Evolutionary conservation across 2,888 invertebrate species (phyloP), one percentile per base, ranked within the genome.

Genomic region (Aphelenchoides bicaudatus): DNA sequence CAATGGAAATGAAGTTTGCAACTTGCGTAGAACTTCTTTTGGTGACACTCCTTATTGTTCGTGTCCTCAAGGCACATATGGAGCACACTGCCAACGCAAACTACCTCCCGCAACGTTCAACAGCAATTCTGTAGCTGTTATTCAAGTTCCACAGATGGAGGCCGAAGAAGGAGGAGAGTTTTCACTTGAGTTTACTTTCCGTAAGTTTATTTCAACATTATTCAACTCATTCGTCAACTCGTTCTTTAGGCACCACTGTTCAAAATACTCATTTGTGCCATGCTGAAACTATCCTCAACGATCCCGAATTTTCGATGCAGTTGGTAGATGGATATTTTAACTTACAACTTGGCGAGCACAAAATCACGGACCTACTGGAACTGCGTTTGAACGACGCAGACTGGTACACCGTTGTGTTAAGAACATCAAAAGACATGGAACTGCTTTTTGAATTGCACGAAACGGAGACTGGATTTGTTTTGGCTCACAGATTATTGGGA

Each of bases 221-320:
- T n/a, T n/a, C n/a, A n/a, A n/a, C n/a, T n/a, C n/a, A n/a, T n/a
- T n/a, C n/a, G n/a, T n/a, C n/a, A n/a, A n/a, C n/a, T n/a, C n/a
- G n/a, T n/a, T n/a, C n/a, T n/a, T n/a, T n/a, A n/a, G n/a, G n/a
- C n/a, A 77, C 76, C 5, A 76, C 76, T n/a, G 63, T 77, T 1
- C 64, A 65, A 4, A 53, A 68, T 13, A 67, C 64, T 1, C 74
- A 74, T 61, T 48, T 76, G 25, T 67, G 62, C 5, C 67, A 66
- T n/a, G 73, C 71, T 39, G 75, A 76, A 48, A 70, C 64, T 48
- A 66, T 77, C 25, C 64, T 77, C 5, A 72, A 71, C 1, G 66
- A 71, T 47, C 39, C 37, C 25, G 52, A 59, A 37, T 71, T 53
- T 39, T 53, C 58, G 3, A 10, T 69, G 13, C 47, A 54, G 23